Percentiles rank a stretch among this genome's conserved stretches.
Evolutionary conservation across 1,140 invertebrate species (phyloP).

Genomic region (Heterodera schachtii): DNA sequence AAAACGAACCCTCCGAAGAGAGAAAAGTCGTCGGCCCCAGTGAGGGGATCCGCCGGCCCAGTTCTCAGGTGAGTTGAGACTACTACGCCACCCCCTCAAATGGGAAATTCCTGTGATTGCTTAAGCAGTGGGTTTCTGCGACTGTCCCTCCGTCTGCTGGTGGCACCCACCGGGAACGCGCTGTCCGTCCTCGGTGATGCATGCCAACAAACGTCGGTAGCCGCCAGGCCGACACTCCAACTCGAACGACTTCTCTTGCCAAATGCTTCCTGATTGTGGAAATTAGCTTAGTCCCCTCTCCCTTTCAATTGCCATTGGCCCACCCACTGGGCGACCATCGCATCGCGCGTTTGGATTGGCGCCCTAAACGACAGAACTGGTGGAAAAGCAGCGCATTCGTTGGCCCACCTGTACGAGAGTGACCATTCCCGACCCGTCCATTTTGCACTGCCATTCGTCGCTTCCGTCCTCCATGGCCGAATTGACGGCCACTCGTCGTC

Average conservation of each 20-base stretch:
- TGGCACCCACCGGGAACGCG: constrained; percentile 30
- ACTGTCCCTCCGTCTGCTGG: too few relatives aligned
- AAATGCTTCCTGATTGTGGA: constrained; percentile 35
- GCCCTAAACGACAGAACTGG: constrained; percentile 20
- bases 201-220: constrained; percentile 31
- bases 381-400: neutral
- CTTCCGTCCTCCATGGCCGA: constrained; percentile 40
- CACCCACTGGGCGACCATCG: constrained; percentile 49
- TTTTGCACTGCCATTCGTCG: constrained; percentile 43
- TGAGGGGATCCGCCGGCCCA: too few relatives aligned
- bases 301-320: neutral
- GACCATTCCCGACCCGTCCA: constrained; percentile 48
- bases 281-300: neutral
- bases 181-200: constrained; percentile 47
- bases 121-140: too few relatives aligned
- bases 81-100: too few relatives aligned
- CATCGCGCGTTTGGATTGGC: constrained; percentile 54
- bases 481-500: constrained; percentile 34
- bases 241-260: constrained; percentile 57
- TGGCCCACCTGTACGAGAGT: constrained; percentile 34
- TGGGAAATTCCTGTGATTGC: too few relatives aligned
- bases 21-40: too few relatives aligned
- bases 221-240: constrained; percentile 53
- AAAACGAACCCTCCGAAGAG: too few relatives aligned
- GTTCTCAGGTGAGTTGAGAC: too few relatives aligned